Evolutionary conservation across 2,888 invertebrate genomes (phyloP), one percentile per base, ranked within the genome.

Genomic region (Thecophora atra): DNA sequence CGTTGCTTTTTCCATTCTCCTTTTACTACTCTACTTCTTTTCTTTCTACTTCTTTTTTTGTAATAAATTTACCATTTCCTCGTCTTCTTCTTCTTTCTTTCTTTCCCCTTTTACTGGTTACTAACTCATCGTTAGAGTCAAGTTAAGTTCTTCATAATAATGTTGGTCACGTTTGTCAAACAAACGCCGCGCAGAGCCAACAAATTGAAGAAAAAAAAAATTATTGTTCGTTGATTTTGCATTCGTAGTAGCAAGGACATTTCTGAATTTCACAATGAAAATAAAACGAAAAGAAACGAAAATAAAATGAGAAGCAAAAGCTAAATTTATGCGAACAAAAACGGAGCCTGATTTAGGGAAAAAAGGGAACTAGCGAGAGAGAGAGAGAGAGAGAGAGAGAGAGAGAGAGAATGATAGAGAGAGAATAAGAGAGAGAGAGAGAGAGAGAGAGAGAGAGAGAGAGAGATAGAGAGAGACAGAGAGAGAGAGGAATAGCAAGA

Each of bases 81-180:
- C 37, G 37, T 42, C 42, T 37, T n/a, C 24, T 6, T 58, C 24
- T 37, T 42, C 30, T 11, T 28, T 30, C 5, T 28, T 54, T 1
- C 24, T 52, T n/a, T 51, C 28, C 21, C 21, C 6, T 11, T 58
- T 44, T n/a, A 17, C 11, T 24, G 26, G 8, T 42, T 68, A 8
- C 26, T 56, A 37, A 58, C 8, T 62, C 21, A 62, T 70, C 62
- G 62, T 62, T 52, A 62, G 52, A 21, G 17, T 11, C 21, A 63
- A 70, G 70, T 63, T 70, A 28, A 70, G 62, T 70, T 62, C 62
- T 70, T 70, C 63, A 52, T 69, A 62, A 62, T 52, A 70, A 70
- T 70, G 70, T 63, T 52, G 70, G 52, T 70, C 70, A 70, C 70
- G 70, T 70, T 62, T 63, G 37, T 62, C 70, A 62, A 52, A 69